Base-by-base conservation (phyloP, 1,140 invertebrate genomes). In the Monochamus saltuarius region DNA sequence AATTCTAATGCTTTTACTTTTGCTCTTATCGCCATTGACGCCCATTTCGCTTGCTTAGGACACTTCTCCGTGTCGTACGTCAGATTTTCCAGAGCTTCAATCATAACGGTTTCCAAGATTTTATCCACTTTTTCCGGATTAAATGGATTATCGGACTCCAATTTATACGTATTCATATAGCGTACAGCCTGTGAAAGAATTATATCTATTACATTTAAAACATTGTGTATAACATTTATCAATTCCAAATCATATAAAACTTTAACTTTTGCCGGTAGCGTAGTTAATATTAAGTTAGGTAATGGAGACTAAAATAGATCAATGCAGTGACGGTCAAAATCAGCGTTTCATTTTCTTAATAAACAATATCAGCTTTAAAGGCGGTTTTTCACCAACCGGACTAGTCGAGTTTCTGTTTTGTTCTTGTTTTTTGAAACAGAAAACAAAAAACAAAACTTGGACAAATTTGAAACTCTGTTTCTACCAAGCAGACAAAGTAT, bases 81-180 rank as follows among this genome's bases (percentile, higher is more conserved):
- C 1, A 78, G 61, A 65, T 81, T 75, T 56, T 80, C 77, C 2
- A 83, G 58, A 47, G 74, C 73, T 64, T 79, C 76, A 2, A 68
- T 68, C 67, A 81, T 73, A 11, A 78, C 74, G 36, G 73, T 71
- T 55, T 74, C 68, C 13, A 82, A 63, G 40, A 83, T 78, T 58
- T 75, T 77, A 47, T 79, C 74, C 34, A 82, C 79, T 51, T 65
- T 68, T 62, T 82, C 80, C 16, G 67, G 51, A 65, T 80, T 78
- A 66, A 82, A 82, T 10, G 78, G 73, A 60, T 80, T 80, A 17
- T 75, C 68, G 0, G 81, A 72, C n/a, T 80, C 75, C 19, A 82
- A 56, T 66, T 75, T 78, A 62, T 82, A 82, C 14, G 73, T 78
- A 45, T 83, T 82, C 57, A 79, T 74, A 70, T 77, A 81, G 57